Evolutionary conservation across 1,140 invertebrate genomes (phyloP).

Genomic region (Mercenaria mercenaria): DNA sequence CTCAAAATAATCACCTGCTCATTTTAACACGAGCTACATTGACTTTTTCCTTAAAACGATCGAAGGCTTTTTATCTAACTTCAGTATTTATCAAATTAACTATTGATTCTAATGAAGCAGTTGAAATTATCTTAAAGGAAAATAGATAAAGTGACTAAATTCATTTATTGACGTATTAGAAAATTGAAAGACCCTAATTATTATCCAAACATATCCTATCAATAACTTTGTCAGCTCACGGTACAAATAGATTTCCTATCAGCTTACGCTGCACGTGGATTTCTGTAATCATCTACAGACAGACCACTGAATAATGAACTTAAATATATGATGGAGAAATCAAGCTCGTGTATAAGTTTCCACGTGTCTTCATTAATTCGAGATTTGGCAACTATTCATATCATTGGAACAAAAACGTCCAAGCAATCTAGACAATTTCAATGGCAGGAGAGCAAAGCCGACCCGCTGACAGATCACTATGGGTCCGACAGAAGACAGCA

Average conservation of each 20-base stretch:
- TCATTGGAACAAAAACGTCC: too few relatives aligned
- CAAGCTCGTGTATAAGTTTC: too few relatives aligned
- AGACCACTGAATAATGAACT: too few relatives aligned
- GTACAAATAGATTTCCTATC: background rate
- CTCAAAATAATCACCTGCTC: background rate
- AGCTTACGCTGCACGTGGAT: background rate
- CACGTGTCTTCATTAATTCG: too few relatives aligned
- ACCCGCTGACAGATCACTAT: too few relatives aligned
- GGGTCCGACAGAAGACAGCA: too few relatives aligned
- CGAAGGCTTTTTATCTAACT: constrained; percentile 4
- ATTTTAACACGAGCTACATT: background rate
- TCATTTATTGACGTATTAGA: constrained; percentile 24
- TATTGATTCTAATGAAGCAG: constrained; percentile 8
- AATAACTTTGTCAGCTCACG: too few relatives aligned
- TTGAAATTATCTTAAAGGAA: background rate
- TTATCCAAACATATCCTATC: background rate
- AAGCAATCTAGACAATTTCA: too few relatives aligned
- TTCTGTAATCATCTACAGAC: background rate
- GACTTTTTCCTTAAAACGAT: background rate
- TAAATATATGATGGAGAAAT: too few relatives aligned
- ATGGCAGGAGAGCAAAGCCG: too few relatives aligned
- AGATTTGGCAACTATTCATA: too few relatives aligned
- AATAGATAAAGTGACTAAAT: constrained; percentile 18
- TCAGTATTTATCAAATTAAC: constrained; percentile 16
- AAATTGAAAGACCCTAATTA: background rate